phyloP scores from a whole-genome alignment of 2,113 vertebrate genomes.

The Charina bottae region DNA sequence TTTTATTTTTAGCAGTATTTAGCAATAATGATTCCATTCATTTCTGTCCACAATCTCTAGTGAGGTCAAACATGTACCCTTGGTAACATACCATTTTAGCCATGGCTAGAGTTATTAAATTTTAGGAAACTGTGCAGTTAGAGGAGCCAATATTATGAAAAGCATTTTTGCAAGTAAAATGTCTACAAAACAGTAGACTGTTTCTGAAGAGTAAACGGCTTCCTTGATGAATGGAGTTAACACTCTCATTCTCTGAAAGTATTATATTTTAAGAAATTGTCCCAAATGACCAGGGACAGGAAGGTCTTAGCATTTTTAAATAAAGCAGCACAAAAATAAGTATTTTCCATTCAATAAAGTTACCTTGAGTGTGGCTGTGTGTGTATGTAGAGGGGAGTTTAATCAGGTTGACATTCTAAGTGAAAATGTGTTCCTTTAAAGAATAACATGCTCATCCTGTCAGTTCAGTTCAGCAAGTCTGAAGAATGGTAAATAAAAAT shows the following conservation, averaged over 20 bases:
- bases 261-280: neutral
- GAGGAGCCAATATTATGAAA: rapidly evolving
- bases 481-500: constrained; percentile 67
- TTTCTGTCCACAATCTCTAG: neutral
- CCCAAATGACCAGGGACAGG: neutral
- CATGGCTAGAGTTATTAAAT: neutral
- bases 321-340: constrained; percentile 24
- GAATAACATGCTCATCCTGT: constrained; percentile 59
- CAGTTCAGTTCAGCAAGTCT: constrained; percentile 65
- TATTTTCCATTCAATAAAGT: constrained; percentile 57
- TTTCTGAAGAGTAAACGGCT: no score
- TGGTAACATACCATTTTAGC: neutral
- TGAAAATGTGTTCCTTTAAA: constrained; percentile 66
- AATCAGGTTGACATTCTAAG: constrained; percentile 60
- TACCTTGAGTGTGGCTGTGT: neutral
- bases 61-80: neutral
- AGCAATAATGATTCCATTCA: neutral
- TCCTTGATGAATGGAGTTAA: constrained; percentile 12
- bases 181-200: neutral
- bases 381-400: constrained; percentile 21
- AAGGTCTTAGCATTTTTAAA: constrained; percentile 12
- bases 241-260: neutral
- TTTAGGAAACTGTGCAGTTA: neutral
- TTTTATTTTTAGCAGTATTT: neutral
- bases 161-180: neutral